Conservation (phyloP, 2,113 vertebrate species). For the Anser brachyrhynchus region DNA sequence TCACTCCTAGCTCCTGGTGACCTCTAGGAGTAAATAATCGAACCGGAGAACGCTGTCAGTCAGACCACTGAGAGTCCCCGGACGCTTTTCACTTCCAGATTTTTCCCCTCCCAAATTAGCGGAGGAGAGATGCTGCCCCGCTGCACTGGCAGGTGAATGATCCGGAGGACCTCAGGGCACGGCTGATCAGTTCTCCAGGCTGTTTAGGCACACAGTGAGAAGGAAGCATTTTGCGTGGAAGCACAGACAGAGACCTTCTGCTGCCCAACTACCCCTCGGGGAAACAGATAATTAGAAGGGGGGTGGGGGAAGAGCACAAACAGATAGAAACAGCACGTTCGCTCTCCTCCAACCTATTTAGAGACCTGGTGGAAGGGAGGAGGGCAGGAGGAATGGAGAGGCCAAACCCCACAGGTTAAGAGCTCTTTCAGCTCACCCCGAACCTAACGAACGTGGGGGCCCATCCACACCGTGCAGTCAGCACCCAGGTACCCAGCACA, state of each 20-base stretch:
- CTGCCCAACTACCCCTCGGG: not conserved
- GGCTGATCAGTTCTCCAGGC: constrained; percentile 1
- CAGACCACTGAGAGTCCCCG: not conserved
- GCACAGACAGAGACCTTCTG: not conserved
- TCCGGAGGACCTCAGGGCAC: not conserved
- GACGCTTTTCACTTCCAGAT: not conserved
- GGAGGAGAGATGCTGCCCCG: not conserved
- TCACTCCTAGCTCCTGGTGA: not conserved
- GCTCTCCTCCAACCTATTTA: not conserved
- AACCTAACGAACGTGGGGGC: not conserved
- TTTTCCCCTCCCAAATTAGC: constrained; percentile 20
- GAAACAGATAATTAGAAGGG: constrained; percentile 4
- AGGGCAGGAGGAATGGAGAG: not conserved
- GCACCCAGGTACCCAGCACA: accelerated
- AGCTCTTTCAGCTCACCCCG: not conserved
- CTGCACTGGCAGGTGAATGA: constrained; percentile 24
- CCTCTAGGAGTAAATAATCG: constrained; percentile 3
- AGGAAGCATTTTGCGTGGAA: constrained; percentile 8
- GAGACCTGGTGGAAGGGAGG: not conserved
- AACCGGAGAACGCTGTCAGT: not conserved
- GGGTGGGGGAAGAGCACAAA: not conserved
- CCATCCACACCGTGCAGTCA: not conserved
- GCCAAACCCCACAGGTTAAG: accelerated
- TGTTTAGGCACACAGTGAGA: not conserved
- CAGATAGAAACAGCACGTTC: not conserved